Evolutionary conservation across 2,113 vertebrate genomes (phyloP).

Genomic region (Neofelis nebulosa): DNA sequence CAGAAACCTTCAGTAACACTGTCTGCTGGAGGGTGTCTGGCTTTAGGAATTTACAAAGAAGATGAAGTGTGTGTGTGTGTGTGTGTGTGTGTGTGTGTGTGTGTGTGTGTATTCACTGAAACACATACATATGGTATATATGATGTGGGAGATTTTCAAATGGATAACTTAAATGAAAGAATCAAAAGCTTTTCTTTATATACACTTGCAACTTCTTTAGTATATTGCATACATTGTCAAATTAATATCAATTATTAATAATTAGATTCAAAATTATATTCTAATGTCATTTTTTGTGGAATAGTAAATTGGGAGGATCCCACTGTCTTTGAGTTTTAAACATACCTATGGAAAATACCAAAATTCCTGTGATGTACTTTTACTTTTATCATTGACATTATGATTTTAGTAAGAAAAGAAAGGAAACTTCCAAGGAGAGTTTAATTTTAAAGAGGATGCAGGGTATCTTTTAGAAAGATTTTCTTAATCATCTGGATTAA

Average conservation of each 20-base stretch:
- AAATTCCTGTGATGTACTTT: constrained; percentile 34
- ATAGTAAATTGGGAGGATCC: neutral
- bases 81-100: neutral
- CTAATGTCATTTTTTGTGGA: neutral
- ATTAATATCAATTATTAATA: constrained; percentile 39
- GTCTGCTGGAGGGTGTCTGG: constrained; percentile 17
- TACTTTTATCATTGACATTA: constrained; percentile 47
- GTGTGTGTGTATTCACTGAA: neutral
- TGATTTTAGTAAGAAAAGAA: constrained; percentile 49
- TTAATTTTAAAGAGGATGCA: constrained; percentile 83
- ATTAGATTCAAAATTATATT: constrained; percentile 18
- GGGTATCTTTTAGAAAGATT: constrained; percentile 79
- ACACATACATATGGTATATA: neutral
- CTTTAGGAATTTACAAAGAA: constrained; percentile 58
- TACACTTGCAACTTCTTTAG: neutral
- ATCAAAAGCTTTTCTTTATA: constrained; percentile 1
- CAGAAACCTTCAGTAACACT: constrained; percentile 75
- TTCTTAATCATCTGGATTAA: constrained; percentile 81
- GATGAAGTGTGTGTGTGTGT: constrained; percentile 37
- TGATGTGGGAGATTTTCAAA: constrained; percentile 3
- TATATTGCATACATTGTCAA: constrained; percentile 45
- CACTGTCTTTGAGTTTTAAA: neutral
- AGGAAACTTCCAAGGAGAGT: constrained; percentile 63
- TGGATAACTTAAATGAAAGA: constrained; percentile 30
- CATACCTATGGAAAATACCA: neutral